Percentiles rank a stretch among this genome's conserved stretches.
phyloP scores from a whole-genome alignment of 2,888 invertebrate genomes.

The Seira ritae region DNA sequence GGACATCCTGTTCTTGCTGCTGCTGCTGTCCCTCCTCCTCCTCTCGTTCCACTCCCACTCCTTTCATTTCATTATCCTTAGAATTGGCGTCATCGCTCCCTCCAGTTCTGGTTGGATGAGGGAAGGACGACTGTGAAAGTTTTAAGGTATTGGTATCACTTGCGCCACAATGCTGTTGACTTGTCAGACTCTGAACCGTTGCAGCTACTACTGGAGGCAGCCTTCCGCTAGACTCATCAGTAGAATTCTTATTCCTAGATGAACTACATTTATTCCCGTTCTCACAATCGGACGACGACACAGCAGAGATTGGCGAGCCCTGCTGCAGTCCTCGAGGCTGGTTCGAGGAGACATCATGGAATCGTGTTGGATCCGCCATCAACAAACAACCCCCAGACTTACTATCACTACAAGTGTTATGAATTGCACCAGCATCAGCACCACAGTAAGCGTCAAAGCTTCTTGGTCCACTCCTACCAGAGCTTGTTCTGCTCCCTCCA shows the following conservation, averaged over 20 bases:
- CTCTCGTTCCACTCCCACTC: conserved; percentile 38
- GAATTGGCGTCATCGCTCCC: conserved; percentile 32
- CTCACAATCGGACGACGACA: conserved; percentile 53
- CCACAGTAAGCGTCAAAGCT: conserved; percentile 62
- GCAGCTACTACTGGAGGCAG: conserved; percentile 39
- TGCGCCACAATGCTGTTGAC: conserved; percentile 36
- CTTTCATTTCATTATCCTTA: conserved; percentile 62
- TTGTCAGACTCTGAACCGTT: background rate
- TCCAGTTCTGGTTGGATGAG: conserved; percentile 26
- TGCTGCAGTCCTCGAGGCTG: background rate
- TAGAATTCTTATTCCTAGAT: conserved; percentile 11
- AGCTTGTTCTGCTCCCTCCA: conserved; percentile 49
- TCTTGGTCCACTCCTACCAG: conserved; percentile 58
- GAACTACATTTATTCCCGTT: conserved; percentile 47
- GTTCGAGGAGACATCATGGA: background rate
- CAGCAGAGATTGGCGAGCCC: conserved; percentile 13
- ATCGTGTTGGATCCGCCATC: background rate
- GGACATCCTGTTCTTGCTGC: background rate
- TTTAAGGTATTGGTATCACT: conserved; percentile 64
- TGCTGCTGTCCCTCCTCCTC: conserved; percentile 32
- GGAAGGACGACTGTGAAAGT: conserved; percentile 58
- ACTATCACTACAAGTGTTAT: conserved; percentile 43
- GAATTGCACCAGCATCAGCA: conserved; percentile 63
- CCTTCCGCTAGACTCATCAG: conserved; percentile 20
- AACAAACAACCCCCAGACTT: background rate